These are phyloP conservation scores for Melanotaenia pygmaea DNA, from an alignment of 2,797 vertebrate species.

Conservation along the genomic window DNA sequence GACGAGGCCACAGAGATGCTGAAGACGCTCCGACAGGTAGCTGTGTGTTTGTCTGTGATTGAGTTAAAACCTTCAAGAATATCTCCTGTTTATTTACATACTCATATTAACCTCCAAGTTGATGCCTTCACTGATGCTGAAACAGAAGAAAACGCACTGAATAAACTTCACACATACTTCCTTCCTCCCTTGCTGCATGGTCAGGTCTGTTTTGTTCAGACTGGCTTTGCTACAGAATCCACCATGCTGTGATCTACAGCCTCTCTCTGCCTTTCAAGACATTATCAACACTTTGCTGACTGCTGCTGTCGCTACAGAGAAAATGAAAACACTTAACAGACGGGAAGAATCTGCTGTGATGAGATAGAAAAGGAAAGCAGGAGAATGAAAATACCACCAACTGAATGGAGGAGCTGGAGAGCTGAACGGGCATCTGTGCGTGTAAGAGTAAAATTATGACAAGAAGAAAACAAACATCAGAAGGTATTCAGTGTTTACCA, in stretches of 20 bases:
- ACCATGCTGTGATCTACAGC: constrained; percentile 1
- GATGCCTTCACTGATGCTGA: constrained; percentile 23
- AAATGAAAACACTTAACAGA: constrained; percentile 43
- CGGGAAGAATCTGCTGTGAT: constrained; percentile 16
- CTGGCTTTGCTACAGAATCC: constrained; percentile 16
- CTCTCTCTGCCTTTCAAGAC: constrained; percentile 29
- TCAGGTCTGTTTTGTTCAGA: constrained; percentile 16
- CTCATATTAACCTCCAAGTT: not conserved
- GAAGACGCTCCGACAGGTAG: constrained; percentile 93
- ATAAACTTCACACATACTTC: constrained; percentile 1
- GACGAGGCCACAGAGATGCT: constrained; percentile 94
- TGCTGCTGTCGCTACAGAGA: constrained; percentile 25
- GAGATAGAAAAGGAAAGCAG: constrained; percentile 22
- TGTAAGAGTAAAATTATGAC: not conserved
- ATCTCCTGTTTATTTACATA: no score
- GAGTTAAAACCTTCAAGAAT: not conserved
- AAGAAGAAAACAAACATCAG: not conserved
- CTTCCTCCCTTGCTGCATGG: not conserved
- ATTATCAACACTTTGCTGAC: constrained; percentile 18
- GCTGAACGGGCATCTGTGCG: no score
- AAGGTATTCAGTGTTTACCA: constrained; percentile 36
- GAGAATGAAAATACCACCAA: constrained; percentile 14
- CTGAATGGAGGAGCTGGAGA: no score
- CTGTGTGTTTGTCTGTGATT: constrained; percentile 11
- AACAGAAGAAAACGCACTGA: constrained; percentile 27